These are phyloP conservation scores for Sula dactylatra DNA, from an alignment of 2,113 vertebrate species.

Conservation along the genomic window DNA sequence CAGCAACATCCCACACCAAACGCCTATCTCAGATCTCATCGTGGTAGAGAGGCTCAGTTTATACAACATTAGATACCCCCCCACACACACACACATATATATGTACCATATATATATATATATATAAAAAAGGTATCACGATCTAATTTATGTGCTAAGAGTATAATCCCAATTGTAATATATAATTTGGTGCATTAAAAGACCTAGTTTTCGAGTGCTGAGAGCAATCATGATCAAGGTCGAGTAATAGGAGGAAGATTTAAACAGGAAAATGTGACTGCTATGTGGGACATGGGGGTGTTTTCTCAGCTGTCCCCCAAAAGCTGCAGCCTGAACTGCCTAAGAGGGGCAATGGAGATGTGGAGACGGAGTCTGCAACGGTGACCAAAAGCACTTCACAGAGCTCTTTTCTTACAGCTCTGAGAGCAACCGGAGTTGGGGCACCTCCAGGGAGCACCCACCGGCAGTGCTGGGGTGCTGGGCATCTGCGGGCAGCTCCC, in stretches of 20 bases:
- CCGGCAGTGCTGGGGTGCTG: too few relatives aligned
- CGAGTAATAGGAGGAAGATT: background rate
- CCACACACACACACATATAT: fast-evolving
- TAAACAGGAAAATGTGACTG: background rate
- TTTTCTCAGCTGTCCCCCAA: background rate
- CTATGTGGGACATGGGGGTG: background rate
- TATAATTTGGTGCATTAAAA: conserved; percentile 19
- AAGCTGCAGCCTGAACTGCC: background rate
- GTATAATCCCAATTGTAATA: conserved; percentile 28
- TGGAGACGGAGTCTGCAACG: background rate
- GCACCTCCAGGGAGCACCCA: background rate
- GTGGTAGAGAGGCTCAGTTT: too few relatives aligned
- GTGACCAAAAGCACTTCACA: background rate
- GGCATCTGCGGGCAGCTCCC: background rate
- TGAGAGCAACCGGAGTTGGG: background rate
- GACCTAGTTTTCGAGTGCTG: conserved; percentile 12
- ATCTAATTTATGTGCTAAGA: conserved; percentile 18
- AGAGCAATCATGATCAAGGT: conserved; percentile 1
- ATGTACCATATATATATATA: too few relatives aligned
- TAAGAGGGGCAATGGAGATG: too few relatives aligned
- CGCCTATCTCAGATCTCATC: background rate
- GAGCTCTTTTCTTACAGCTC: background rate
- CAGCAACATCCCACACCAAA: background rate
- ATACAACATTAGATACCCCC: fast-evolving
- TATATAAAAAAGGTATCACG: background rate